phyloP scores from a whole-genome alignment of 2,797 vertebrate genomes.

The Leptodactylus fallax region DNA sequence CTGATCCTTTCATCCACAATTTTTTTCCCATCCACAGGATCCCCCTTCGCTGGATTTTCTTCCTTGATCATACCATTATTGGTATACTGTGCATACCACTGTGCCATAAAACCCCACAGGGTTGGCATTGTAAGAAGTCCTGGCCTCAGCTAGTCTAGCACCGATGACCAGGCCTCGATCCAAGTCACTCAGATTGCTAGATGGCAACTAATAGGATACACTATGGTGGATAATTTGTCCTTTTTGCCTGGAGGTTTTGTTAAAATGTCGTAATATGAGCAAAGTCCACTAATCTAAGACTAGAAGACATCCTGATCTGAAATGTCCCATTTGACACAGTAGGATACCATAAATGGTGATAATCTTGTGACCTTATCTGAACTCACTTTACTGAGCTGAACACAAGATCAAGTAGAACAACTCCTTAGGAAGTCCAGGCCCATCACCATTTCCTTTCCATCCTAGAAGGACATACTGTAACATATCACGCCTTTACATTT shows the following conservation, averaged over 20 bases:
- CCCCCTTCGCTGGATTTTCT: too few relatives aligned
- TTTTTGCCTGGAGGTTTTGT: not conserved
- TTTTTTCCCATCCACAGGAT: too few relatives aligned
- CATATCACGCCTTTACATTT: conserved; percentile 5
- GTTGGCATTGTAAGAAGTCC: too few relatives aligned
- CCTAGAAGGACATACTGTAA: conserved; percentile 10
- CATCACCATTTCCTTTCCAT: conserved; percentile 25
- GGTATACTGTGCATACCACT: too few relatives aligned
- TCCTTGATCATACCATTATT: too few relatives aligned
- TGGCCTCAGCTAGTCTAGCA: too few relatives aligned
- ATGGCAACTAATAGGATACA: too few relatives aligned
- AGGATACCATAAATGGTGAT: not conserved
- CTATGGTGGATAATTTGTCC: not conserved
- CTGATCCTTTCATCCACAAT: too few relatives aligned
- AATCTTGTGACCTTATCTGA: conserved; percentile 27
- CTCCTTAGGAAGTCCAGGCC: conserved; percentile 40
- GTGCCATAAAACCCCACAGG: too few relatives aligned
- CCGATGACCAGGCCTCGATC: too few relatives aligned
- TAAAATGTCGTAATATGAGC: not conserved
- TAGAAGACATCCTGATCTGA: not conserved
- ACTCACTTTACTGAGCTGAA: conserved; percentile 8
- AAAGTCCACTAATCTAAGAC: not conserved
- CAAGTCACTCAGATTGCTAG: too few relatives aligned
- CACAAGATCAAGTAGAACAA: conserved; percentile 10
- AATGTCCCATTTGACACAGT: not conserved